Percentiles rank a stretch among this genome's conserved stretches.
These are phyloP conservation scores for Ceuthmochares aereus DNA, from an alignment of 2,113 vertebrate genomes.

Conservation along the genomic window DNA sequence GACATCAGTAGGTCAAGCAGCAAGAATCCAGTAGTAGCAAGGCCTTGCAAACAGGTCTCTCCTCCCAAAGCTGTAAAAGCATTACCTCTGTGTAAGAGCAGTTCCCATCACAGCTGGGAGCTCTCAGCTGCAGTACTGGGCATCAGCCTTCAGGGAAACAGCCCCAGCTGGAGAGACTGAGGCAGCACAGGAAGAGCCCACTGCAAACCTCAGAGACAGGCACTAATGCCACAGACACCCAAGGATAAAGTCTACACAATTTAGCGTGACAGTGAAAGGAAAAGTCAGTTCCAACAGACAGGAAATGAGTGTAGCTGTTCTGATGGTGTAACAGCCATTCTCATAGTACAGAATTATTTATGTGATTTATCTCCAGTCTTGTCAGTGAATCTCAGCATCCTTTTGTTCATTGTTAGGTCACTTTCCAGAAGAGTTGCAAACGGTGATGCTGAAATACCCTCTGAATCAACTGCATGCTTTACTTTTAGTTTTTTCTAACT, in stretches of 20 bases:
- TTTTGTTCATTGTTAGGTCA: not conserved
- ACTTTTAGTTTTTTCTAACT: rapidly evolving
- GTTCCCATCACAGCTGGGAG: rapidly evolving
- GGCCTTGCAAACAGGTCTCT: not conserved
- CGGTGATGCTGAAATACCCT: not conserved
- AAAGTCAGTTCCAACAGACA: not conserved
- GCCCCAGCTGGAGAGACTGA: too few species aligned
- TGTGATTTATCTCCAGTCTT: not conserved
- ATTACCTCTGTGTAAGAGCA: not conserved
- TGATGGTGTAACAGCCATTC: rapidly evolving
- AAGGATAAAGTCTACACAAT: rapidly evolving
- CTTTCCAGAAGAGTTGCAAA: not conserved
- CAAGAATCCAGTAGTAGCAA: not conserved
- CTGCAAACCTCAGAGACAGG: rapidly evolving
- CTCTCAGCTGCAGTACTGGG: not conserved
- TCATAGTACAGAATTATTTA: not conserved
- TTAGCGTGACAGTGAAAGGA: not conserved
- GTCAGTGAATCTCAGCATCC: not conserved
- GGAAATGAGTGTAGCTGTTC: not conserved
- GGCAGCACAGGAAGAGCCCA: not conserved
- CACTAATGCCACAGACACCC: not conserved
- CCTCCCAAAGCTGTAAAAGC: too few species aligned
- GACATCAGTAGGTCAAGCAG: not conserved
- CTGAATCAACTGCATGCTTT: not conserved
- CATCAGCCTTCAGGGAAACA: too few species aligned